Evolutionary conservation across 2,888 invertebrate genomes (phyloP).

Genomic region (Scaptomyza caliginosa): DNA sequence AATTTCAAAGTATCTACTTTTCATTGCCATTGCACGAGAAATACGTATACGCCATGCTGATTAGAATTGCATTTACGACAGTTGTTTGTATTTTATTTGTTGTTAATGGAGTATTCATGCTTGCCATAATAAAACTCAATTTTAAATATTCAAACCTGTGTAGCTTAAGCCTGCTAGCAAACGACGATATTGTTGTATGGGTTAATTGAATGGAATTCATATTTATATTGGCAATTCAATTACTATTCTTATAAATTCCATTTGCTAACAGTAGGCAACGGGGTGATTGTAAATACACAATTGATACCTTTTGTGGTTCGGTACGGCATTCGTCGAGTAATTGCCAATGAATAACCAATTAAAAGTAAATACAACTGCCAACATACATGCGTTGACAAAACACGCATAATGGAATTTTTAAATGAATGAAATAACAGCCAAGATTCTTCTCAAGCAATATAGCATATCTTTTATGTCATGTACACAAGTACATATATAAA

Average conservation of each 20-base stretch:
- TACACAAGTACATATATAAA: background rate
- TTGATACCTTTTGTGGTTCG: slow-evolving; percentile 15
- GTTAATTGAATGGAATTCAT: slow-evolving; percentile 25
- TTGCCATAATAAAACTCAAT: slow-evolving; percentile 23
- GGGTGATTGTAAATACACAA: slow-evolving; percentile 23
- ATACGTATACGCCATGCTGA: slow-evolving; percentile 42
- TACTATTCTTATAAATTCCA: slow-evolving; percentile 35
- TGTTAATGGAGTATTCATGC: background rate
- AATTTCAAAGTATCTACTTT: slow-evolving; percentile 40
- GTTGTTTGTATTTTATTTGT: slow-evolving; percentile 27
- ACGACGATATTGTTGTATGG: background rate
- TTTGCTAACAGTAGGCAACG: slow-evolving; percentile 13
- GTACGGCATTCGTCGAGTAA: slow-evolving; percentile 12
- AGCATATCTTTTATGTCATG: background rate
- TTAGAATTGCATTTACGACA: slow-evolving; percentile 28
- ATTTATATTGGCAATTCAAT: slow-evolving; percentile 43
- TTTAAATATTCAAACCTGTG: background rate
- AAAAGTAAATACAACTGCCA: slow-evolving; percentile 51
- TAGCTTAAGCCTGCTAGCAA: background rate
- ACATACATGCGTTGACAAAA: slow-evolving; percentile 18
- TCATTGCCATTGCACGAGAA: slow-evolving; percentile 11
- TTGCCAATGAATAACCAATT: slow-evolving; percentile 70
- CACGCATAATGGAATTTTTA: slow-evolving; percentile 57
- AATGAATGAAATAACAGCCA: background rate
- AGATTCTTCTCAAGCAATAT: background rate